Conservation (phyloP, 37 sponge, comb jelly and placozoan species). For the Haliclona indistincta region DNA sequence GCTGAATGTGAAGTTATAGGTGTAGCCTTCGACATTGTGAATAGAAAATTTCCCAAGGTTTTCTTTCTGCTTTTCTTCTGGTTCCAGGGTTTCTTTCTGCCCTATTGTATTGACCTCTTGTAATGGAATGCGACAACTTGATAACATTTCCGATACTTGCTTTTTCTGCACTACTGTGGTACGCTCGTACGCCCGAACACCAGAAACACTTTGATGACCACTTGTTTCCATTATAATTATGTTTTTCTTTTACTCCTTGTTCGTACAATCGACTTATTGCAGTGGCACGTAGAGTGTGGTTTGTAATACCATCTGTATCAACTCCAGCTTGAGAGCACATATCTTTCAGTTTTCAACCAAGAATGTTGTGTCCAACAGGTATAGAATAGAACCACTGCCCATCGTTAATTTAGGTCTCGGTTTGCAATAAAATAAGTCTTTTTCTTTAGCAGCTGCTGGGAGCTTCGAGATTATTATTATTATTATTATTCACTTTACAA, state of each 20-base stretch:
- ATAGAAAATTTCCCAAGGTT: neutral
- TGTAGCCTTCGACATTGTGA: neutral
- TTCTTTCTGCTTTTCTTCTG: neutral
- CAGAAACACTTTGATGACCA: neutral
- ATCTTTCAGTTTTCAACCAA: neutral
- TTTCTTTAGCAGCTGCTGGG: neutral
- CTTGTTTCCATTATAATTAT: too few species aligned
- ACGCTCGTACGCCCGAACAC: neutral
- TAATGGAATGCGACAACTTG: too few species aligned
- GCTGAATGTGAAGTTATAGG: neutral
- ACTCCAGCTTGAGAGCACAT: neutral
- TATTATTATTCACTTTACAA: too few species aligned
- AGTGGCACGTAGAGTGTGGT: conserved; percentile 8
- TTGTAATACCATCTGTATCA: neutral
- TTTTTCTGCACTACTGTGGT: neutral
- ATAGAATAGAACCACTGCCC: neutral
- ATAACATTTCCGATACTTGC: too few species aligned
- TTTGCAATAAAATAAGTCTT: conserved; percentile 9
- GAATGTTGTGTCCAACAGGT: conserved; percentile 4
- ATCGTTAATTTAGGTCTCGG: neutral
- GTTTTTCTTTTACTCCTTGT: neutral
- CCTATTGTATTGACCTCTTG: too few species aligned
- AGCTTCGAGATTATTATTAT: conserved; percentile 12
- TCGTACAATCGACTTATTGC: neutral
- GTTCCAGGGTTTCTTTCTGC: too few species aligned